These are phyloP conservation scores for Pristionchus exspectatus DNA, from an alignment of 2,888 invertebrate genomes.

Conservation along the genomic window DNA sequence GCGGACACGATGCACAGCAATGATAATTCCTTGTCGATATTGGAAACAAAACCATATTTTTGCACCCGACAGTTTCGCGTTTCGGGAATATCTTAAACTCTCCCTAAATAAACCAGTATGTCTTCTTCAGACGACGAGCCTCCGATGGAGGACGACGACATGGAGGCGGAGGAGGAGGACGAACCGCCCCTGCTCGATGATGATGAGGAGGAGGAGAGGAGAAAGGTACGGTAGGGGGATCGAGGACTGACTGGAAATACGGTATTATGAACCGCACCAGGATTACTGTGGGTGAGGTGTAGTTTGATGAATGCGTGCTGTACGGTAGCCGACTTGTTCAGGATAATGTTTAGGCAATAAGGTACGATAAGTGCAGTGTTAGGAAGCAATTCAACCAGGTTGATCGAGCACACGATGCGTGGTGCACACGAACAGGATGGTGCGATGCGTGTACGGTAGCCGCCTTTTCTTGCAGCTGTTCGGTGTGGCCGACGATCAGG, in stretches of 20 bases:
- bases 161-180: neutral
- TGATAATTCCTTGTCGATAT: neutral
- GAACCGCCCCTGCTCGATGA: neutral
- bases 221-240: conserved; percentile 17
- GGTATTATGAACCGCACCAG: neutral
- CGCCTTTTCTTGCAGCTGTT: neutral
- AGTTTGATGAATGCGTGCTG: too few species aligned
- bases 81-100: neutral
- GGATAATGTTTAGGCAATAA: neutral
- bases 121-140: neutral
- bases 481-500: neutral
- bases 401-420: neutral
- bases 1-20: neutral
- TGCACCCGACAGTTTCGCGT: neutral
- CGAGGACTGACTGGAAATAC: neutral
- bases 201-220: neutral
- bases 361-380: neutral
- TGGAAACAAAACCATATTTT: neutral
- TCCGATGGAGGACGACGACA: neutral
- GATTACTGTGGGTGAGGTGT: too few species aligned
- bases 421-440: neutral
- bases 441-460: neutral
- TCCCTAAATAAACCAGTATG: neutral
- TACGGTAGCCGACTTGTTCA: neutral
- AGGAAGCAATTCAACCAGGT: neutral